Evolutionary conservation across 2,888 invertebrate species (phyloP), one percentile per base, ranked within the genome.

Genomic region (Agrochola lychnidis): DNA sequence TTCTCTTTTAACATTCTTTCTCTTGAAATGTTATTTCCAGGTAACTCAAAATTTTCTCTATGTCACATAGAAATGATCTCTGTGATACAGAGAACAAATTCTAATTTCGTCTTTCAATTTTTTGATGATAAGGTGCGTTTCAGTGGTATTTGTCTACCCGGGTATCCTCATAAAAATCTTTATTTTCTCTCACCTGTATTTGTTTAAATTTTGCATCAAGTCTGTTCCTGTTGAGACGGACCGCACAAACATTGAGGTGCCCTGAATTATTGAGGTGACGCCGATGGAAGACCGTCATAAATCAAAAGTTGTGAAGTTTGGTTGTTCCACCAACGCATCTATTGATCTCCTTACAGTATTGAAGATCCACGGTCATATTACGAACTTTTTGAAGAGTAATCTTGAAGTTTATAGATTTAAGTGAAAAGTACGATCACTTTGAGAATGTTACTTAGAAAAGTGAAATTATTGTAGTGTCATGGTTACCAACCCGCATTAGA

Each of bases 291-390:
- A 25, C 63, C 19, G 75, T 57, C 78, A 80, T 87, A 87, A 88
- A 87, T 88, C 87, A 88, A 87, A 84, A 82, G 75, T 84, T 72
- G 22, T n/a, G 36, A 87, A 87, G 64, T 88, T 88, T 59, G 22
- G 22, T 48, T 68, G 72, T 78, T 77, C 75, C 61, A 61, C 67
- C 72, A 64, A 73, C 78, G 82, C 84, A 88, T 84, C 79, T 62
- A 79, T 78, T 81, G 84, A 78, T 76, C 68, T 75, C 74, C 45
- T 72, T n/a, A 70, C 62, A 76, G 74, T 73, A 70, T 66, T 56
- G 61, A 70, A 79, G 66, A 76, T 45, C 62, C 78, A 64, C 61
- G 56, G 36, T 69, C 56, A 66, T 56, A 66, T 70, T 69, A 71
- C 61, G n/a, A 81, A 85, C 66, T 85, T 85, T 30, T 61, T 51